phyloP scores from a whole-genome alignment of 2,113 vertebrate species.

The Dolichotis patagonum region DNA sequence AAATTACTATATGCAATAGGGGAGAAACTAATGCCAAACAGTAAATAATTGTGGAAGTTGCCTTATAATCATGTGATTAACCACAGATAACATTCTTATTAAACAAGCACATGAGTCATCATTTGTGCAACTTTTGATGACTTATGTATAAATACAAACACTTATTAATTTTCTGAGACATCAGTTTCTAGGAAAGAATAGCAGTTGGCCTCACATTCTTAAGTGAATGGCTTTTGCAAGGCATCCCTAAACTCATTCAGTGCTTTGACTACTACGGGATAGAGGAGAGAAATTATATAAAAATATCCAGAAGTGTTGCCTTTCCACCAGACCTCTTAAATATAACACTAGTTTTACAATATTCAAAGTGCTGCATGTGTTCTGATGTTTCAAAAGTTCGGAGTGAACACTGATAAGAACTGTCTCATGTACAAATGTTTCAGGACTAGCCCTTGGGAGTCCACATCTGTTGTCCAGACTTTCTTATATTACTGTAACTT shows the following conservation, averaged over 20 bases:
- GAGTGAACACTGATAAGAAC: neutral
- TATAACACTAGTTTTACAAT: neutral
- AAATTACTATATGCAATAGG: neutral
- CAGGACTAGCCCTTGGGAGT: neutral
- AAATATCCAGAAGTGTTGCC: neutral
- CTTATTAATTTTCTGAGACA: constrained; percentile 11
- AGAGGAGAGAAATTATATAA: neutral
- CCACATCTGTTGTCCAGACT: neutral
- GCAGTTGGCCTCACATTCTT: neutral
- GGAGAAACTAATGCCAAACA: constrained; percentile 7
- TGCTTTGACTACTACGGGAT: neutral
- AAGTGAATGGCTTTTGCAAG: neutral
- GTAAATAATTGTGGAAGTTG: constrained; percentile 40
- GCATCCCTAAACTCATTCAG: neutral
- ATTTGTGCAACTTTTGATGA: neutral
- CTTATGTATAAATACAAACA: neutral
- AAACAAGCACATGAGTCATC: constrained; percentile 34
- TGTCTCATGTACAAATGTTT: neutral
- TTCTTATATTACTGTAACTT: neutral
- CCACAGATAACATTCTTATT: constrained; percentile 13
- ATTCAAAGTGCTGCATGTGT: neutral
- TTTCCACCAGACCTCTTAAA: neutral
- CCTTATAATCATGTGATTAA: constrained; percentile 34
- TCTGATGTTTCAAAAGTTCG: neutral
- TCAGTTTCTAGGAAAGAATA: neutral